These are phyloP conservation scores for Alces alces DNA, from an alignment of 2,113 vertebrate species.

Conservation along the genomic window DNA sequence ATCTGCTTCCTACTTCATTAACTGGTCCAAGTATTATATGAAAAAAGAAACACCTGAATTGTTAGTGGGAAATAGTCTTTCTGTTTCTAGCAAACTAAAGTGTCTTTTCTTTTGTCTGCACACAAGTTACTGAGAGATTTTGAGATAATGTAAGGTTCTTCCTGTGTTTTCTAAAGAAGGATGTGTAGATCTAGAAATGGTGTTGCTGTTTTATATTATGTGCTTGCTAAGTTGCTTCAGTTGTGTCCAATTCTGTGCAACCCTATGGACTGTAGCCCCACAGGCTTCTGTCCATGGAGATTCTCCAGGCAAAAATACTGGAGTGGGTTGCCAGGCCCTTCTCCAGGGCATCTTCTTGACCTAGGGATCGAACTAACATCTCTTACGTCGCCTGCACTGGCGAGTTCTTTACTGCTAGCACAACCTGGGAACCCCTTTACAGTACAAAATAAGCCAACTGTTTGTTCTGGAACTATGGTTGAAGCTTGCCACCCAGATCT, in stretches of 20 bases:
- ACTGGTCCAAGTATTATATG: background rate
- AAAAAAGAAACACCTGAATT: background rate
- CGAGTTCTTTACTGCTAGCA: background rate
- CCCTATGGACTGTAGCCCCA: background rate
- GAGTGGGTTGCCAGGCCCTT: background rate
- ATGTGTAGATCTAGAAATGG: background rate
- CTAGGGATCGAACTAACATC: background rate
- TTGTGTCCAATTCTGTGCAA: background rate
- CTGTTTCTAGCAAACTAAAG: background rate
- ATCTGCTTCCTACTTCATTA: background rate
- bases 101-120: background rate
- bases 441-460: background rate
- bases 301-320: background rate
- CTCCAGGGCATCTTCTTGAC: background rate
- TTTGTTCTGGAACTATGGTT: background rate
- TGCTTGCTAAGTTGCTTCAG: background rate
- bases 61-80: background rate
- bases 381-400: rapidly evolving
- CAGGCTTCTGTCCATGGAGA: background rate
- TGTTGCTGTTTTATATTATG: background rate
- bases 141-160: background rate
- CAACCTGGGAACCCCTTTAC: background rate
- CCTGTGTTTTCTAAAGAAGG: background rate
- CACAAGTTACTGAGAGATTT: background rate
- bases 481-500: background rate